phyloP scores from a whole-genome alignment of 30 jellyfish, hydroid and myxozoan species.

The Mastigias papua region DNA sequence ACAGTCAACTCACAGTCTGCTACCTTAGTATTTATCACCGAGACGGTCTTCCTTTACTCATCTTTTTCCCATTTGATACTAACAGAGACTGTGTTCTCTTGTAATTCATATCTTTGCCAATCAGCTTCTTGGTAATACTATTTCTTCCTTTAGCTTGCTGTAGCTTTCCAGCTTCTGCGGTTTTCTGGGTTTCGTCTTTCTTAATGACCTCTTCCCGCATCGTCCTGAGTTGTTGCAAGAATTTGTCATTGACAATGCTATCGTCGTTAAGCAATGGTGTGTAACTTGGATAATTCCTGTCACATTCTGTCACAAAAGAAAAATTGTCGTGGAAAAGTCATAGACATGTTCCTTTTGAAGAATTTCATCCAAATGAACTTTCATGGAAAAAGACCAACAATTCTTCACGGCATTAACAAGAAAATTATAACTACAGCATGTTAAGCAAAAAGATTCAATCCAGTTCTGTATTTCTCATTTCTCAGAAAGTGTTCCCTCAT shows the following conservation, averaged over 20 bases:
- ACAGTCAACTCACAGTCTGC: too few relatives aligned
- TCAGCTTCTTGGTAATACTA: neutral
- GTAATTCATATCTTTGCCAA: slow-evolving; percentile 3
- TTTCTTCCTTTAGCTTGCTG: slow-evolving; percentile 9
- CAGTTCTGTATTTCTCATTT: too few relatives aligned
- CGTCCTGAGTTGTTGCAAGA: slow-evolving; percentile 18
- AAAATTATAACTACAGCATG: too few relatives aligned
- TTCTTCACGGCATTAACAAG: too few relatives aligned
- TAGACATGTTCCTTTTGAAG: too few relatives aligned
- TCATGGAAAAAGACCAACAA: too few relatives aligned
- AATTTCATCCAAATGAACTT: too few relatives aligned
- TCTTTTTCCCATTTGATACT: slow-evolving; percentile 8
- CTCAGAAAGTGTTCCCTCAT: too few relatives aligned
- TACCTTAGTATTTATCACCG: slow-evolving; percentile 21
- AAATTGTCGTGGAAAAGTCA: too few relatives aligned
- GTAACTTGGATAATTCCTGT: slow-evolving; percentile 27
- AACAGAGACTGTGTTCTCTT: slow-evolving; percentile 30
- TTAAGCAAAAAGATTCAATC: too few relatives aligned
- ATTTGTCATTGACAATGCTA: slow-evolving; percentile 1
- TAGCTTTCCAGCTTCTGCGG: neutral
- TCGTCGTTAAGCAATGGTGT: slow-evolving; percentile 47
- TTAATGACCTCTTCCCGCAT: slow-evolving; percentile 38
- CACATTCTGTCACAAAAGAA: slow-evolving; percentile 15
- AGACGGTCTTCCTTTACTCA: slow-evolving; percentile 34
- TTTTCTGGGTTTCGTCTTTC: slow-evolving; percentile 26